These are phyloP conservation scores for Panagrolaimus sp. DNA, from an alignment of 1,140 invertebrate species.

Conservation along the genomic window DNA sequence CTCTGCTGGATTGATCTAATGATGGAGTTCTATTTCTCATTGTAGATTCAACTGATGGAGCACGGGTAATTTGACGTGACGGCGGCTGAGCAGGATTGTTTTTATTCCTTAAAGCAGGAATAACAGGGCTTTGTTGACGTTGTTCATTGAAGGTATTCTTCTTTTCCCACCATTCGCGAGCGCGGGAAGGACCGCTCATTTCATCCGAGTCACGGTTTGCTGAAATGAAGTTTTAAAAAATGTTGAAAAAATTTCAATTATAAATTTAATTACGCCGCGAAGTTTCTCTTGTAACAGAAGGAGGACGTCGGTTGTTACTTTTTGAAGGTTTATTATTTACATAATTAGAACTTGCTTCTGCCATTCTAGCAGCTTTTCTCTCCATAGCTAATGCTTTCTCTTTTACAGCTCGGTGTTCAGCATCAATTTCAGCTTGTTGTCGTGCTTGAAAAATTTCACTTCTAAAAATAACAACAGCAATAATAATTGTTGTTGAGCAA, in stretches of 20 bases:
- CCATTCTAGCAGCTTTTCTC: not conserved
- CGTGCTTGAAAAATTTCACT: conserved; percentile 30
- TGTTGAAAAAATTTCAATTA: too few species aligned
- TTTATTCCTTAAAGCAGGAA: not conserved
- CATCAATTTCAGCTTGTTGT: conserved; percentile 5
- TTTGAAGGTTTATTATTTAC: too few species aligned
- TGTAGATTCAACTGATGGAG: not conserved
- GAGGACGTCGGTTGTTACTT: not conserved
- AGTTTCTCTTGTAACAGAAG: not conserved
- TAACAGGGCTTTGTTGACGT: not conserved
- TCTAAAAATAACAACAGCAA: conserved; percentile 21
- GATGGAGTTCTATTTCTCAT: not conserved
- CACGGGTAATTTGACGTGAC: not conserved
- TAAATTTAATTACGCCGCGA: too few species aligned
- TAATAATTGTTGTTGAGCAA: not conserved
- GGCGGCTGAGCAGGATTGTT: not conserved
- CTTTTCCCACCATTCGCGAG: conserved; percentile 12
- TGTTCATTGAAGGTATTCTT: not conserved
- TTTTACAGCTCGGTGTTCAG: not conserved
- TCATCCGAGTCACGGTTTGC: not conserved
- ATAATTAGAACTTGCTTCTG: not conserved
- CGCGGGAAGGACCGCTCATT: not conserved
- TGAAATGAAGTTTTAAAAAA: not conserved
- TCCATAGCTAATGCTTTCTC: not conserved
- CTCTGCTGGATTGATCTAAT: not conserved